Conservation (phyloP, 2,888 invertebrate species). For the Panopea generosa region DNA sequence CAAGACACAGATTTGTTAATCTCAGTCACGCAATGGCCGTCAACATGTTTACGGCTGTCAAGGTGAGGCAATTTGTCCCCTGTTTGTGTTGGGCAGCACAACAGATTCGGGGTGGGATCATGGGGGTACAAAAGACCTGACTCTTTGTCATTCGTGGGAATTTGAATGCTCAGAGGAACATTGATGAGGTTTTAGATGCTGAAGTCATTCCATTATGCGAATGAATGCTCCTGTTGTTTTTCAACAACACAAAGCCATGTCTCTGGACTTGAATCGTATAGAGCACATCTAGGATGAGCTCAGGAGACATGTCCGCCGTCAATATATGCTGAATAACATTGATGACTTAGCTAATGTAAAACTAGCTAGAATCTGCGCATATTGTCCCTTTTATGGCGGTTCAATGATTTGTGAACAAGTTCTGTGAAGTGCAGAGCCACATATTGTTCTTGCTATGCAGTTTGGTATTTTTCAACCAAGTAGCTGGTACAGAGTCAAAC, state of each 20-base stretch:
- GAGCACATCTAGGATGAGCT: background rate
- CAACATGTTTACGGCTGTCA: background rate
- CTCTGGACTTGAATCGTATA: background rate
- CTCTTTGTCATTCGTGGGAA: background rate
- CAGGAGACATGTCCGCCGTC: background rate
- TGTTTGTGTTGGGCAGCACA: background rate
- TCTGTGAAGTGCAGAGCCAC: too few species aligned
- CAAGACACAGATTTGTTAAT: background rate
- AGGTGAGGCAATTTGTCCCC: background rate
- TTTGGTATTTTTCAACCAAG: too few species aligned
- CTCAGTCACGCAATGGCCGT: background rate
- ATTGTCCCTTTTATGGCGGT: too few species aligned
- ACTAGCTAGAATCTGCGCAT: too few species aligned
- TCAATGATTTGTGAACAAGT: too few species aligned
- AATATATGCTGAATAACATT: background rate
- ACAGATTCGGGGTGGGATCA: background rate
- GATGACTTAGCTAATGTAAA: background rate
- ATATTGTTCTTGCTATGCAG: too few species aligned
- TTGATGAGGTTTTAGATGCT: background rate
- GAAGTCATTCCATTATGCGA: too few species aligned
- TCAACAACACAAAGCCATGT: background rate
- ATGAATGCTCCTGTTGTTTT: background rate
- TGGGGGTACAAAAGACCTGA: background rate
- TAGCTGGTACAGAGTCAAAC: too few species aligned
- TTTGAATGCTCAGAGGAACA: background rate